phyloP scores from a whole-genome alignment of 2,888 invertebrate genomes.

The Limnephilus lunatus region DNA sequence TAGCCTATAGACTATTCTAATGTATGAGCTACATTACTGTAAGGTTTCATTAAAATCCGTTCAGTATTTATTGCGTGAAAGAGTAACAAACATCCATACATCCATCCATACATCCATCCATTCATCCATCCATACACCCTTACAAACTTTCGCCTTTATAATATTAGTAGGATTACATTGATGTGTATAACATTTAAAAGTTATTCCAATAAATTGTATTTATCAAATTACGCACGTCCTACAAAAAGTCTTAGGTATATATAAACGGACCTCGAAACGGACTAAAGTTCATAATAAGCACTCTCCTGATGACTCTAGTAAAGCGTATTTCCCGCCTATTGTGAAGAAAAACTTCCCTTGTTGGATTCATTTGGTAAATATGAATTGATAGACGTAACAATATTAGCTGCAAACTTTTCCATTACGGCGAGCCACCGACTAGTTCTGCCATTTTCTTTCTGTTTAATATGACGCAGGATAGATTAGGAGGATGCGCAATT shows the following conservation, averaged over 20 bases:
- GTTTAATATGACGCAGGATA: slow-evolving; percentile 64
- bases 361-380: slow-evolving; percentile 62
- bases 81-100: too few relatives aligned
- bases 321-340: slow-evolving; percentile 40
- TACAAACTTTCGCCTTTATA: too few relatives aligned
- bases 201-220: too few relatives aligned
- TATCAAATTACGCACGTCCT: not conserved
- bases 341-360: slow-evolving; percentile 54
- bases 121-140: too few relatives aligned
- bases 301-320: slow-evolving; percentile 39
- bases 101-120: too few relatives aligned
- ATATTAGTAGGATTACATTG: too few relatives aligned
- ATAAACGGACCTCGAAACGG: not conserved
- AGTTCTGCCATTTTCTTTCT: slow-evolving; percentile 39
- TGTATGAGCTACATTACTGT: too few relatives aligned
- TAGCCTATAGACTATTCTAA: too few relatives aligned
- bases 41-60: too few relatives aligned
- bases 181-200: too few relatives aligned
- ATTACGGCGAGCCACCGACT: slow-evolving; percentile 55
- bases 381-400: slow-evolving; percentile 65
- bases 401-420: slow-evolving; percentile 65
- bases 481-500: slow-evolving; percentile 61
- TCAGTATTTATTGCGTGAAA: too few relatives aligned
- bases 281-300: slow-evolving; percentile 5
- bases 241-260: not conserved